Evolutionary conservation across 2,113 vertebrate species (phyloP).

Genomic region (Gambusia holbrooki): DNA sequence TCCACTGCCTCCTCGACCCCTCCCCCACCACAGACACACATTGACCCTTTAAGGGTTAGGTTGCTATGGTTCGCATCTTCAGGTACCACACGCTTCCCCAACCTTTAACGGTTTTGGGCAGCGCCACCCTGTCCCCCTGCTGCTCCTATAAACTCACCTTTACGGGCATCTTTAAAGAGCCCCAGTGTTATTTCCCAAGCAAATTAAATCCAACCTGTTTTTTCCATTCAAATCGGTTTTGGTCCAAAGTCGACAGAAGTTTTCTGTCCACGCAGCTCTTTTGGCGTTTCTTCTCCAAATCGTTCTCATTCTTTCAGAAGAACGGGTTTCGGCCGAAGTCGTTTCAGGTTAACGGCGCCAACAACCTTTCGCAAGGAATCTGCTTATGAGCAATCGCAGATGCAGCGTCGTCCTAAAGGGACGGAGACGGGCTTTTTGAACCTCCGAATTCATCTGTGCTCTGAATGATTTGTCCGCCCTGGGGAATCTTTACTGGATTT

Average conservation of each 20-base stretch:
- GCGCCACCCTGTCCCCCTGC: background rate
- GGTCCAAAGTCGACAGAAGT: background rate
- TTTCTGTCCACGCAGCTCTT: background rate
- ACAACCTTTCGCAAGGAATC: slow-evolving; percentile 6
- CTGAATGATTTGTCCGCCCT: slow-evolving; percentile 77
- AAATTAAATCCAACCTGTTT: slow-evolving; percentile 8
- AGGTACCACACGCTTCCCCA: too few relatives aligned
- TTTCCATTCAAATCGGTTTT: background rate
- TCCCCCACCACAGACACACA: slow-evolving; percentile 16
- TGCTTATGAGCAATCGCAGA: slow-evolving; percentile 16
- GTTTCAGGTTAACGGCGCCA: background rate
- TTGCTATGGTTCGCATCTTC: background rate
- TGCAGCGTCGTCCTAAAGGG: slow-evolving; percentile 8
- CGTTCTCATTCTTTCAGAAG: background rate
- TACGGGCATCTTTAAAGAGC: background rate
- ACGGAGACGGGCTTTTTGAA: slow-evolving; percentile 41
- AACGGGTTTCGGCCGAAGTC: background rate
- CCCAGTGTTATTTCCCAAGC: background rate
- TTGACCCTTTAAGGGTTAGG: background rate
- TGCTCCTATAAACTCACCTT: slow-evolving; percentile 8
- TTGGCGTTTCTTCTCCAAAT: too few relatives aligned
- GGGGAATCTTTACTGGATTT: slow-evolving; percentile 68
- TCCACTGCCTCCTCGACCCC: background rate
- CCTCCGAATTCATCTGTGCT: slow-evolving; percentile 59
- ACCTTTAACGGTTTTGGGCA: background rate